Conservation (phyloP, 2,888 invertebrate genomes). For the Tricholauxania praeusta region DNA sequence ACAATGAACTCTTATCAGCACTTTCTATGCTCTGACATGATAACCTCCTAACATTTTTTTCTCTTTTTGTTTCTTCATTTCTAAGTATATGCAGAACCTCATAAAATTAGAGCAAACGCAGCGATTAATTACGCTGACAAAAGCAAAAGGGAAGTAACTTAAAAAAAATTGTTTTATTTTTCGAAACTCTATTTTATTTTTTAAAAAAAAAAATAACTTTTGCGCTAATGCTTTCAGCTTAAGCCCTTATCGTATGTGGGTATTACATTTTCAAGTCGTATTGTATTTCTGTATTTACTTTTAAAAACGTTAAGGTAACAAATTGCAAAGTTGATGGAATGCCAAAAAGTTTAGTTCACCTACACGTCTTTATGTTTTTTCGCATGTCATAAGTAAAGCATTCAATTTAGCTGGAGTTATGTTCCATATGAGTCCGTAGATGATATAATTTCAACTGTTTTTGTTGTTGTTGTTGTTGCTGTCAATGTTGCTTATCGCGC, state of each 20-base stretch:
- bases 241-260: too few relatives aligned
- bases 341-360: not conserved
- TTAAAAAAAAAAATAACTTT: too few relatives aligned
- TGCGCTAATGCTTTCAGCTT: too few relatives aligned
- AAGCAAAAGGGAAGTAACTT: too few relatives aligned
- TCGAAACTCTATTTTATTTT: too few relatives aligned
- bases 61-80: not conserved
- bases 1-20: slow-evolving; percentile 60
- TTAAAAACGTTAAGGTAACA: too few relatives aligned
- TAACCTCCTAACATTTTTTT: slow-evolving; percentile 54
- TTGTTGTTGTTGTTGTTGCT: not conserved
- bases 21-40: slow-evolving; percentile 48
- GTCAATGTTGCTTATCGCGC: slow-evolving; percentile 7
- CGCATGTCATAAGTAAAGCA: not conserved
- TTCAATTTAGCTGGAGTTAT: not conserved
- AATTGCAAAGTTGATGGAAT: not conserved
- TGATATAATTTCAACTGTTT: not conserved
- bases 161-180: too few relatives aligned
- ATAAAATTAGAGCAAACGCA: slow-evolving; percentile 24
- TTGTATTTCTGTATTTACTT: too few relatives aligned
- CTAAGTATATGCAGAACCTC: too few relatives aligned
- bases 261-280: too few relatives aligned
- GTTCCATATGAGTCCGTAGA: not conserved
- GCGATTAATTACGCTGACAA: not conserved
- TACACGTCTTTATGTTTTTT: not conserved